Evolutionary conservation across 2,113 vertebrate species (phyloP).

Genomic region (Toxostoma redivivum): DNA sequence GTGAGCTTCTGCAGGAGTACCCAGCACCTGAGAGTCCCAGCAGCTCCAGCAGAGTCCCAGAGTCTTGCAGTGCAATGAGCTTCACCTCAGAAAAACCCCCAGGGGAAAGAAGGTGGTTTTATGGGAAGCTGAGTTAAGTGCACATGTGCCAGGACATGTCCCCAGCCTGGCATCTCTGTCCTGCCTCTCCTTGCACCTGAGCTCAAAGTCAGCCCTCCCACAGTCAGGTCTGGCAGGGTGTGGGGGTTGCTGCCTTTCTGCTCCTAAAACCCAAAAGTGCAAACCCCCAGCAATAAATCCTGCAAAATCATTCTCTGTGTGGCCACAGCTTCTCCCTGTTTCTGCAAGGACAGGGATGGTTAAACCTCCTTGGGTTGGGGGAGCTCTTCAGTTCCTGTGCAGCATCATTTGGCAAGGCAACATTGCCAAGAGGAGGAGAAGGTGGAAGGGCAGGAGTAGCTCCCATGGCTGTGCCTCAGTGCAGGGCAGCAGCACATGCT

Average conservation of each 20-base stretch:
- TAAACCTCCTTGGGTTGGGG: not conserved
- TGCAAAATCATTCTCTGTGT: not conserved
- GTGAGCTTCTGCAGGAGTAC: not conserved
- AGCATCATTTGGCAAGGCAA: not conserved
- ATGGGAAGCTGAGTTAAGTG: not conserved
- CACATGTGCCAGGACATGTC: rapidly evolving
- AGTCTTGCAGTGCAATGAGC: rapidly evolving
- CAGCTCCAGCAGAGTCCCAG: not conserved
- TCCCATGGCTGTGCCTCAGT: rapidly evolving
- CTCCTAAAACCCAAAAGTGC: not conserved
- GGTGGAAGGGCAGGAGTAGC: rapidly evolving
- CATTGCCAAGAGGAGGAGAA: not conserved
- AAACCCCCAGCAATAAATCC: not conserved
- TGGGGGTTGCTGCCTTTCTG: not conserved
- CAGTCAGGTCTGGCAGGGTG: not conserved
- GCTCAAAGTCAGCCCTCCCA: not conserved
- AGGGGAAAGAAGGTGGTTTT: not conserved
- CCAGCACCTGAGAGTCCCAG: not conserved
- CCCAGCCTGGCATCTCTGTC: not conserved
- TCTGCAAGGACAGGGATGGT: not conserved
- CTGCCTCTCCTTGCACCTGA: rapidly evolving
- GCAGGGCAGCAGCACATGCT: rapidly evolving
- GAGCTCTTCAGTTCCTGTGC: not conserved
- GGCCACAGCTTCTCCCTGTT: not conserved
- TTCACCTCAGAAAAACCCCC: not conserved